Percentiles rank a stretch among this genome's conserved stretches.
These are phyloP conservation scores for Cyclura pinguis DNA, from an alignment of 2,797 vertebrate genomes.

Conservation along the genomic window DNA sequence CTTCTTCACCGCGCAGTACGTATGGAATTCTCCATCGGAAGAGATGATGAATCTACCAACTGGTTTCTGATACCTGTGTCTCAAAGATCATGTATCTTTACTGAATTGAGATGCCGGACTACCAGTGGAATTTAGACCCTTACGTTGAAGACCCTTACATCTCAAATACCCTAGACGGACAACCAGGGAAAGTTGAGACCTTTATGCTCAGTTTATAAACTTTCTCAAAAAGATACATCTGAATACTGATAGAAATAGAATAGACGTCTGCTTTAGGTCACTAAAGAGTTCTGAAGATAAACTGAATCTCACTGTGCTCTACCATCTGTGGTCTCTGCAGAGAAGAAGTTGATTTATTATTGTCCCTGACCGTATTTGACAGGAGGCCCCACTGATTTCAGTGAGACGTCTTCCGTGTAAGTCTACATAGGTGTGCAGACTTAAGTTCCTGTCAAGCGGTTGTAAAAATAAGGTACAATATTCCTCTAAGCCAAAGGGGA, in stretches of 20 bases:
- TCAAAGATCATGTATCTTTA: too few relatives aligned
- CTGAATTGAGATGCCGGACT: too few relatives aligned
- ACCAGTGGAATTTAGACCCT: too few relatives aligned
- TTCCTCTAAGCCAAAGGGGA: not conserved
- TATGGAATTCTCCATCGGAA: not conserved
- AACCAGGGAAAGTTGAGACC: not conserved
- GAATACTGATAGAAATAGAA: too few relatives aligned
- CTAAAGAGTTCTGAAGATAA: too few relatives aligned
- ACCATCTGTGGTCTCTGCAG: not conserved
- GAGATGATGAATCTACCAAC: not conserved
- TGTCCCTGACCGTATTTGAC: too few relatives aligned
- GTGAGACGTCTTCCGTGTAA: not conserved
- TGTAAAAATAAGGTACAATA: not conserved
- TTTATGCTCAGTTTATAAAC: not conserved
- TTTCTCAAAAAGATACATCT: not conserved
- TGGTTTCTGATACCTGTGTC: too few relatives aligned
- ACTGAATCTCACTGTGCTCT: not conserved
- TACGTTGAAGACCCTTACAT: not conserved
- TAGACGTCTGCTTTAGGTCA: too few relatives aligned
- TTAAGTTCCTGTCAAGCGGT: not conserved
- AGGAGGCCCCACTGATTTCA: not conserved
- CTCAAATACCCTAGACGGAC: not conserved
- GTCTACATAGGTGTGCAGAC: not conserved
- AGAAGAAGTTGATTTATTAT: not conserved
- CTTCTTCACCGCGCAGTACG: not conserved